These are phyloP conservation scores for Charina bottae DNA, from an alignment of 2,113 vertebrate species.

Conservation along the genomic window DNA sequence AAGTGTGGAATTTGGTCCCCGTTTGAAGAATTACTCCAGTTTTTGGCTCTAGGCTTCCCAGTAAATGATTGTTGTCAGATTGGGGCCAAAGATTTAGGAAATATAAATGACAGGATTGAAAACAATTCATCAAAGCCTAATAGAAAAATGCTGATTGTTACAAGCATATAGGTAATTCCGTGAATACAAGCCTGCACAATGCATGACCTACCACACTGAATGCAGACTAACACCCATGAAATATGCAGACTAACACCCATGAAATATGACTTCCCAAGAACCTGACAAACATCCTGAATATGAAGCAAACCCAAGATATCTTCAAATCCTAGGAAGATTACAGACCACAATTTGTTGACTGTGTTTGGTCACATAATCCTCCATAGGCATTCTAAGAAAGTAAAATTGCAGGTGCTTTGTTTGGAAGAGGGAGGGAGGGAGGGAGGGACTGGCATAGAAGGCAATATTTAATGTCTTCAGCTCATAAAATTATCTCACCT, in stretches of 20 bases:
- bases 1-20: too few relatives aligned
- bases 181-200: neutral
- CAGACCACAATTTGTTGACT: neutral
- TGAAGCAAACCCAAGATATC: neutral
- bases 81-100: too few relatives aligned
- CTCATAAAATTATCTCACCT: conserved; percentile 22
- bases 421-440: neutral
- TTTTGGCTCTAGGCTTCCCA: too few relatives aligned
- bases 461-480: neutral
- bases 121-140: too few relatives aligned
- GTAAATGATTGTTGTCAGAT: too few relatives aligned
- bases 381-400: neutral
- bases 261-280: neutral
- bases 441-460: neutral
- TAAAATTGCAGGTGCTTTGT: neutral
- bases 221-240: neutral
- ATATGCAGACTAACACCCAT: too few relatives aligned
- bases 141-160: neutral
- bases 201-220: neutral
- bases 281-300: neutral
- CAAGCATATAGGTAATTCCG: too few relatives aligned
- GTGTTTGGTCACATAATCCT: neutral
- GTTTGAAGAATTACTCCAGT: too few relatives aligned
- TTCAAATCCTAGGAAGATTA: neutral
- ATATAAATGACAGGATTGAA: too few relatives aligned